Conservation (phyloP, 30 jellyfish, hydroid and myxozoan species). For the Haliclystus octoradiatus region DNA sequence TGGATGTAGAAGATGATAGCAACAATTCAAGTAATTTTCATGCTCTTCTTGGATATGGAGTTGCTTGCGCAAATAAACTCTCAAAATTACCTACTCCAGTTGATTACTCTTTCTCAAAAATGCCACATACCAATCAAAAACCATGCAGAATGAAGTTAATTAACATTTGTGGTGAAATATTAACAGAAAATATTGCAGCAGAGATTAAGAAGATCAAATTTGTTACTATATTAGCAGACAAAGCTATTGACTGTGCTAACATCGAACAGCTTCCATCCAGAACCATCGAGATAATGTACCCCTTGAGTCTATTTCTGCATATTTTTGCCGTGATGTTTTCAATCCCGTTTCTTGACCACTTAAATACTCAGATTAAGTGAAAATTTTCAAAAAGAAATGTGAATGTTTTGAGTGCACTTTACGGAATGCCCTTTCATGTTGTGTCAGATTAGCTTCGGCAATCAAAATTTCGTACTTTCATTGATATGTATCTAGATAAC, state of each 20-base stretch:
- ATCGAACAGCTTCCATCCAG: slow-evolving; percentile 21
- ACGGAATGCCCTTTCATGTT: background rate
- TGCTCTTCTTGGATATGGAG: slow-evolving; percentile 16
- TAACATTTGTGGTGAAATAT: slow-evolving; percentile 14
- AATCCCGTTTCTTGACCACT: background rate
- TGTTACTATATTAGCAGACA: too few species aligned
- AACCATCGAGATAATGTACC: slow-evolving; percentile 6
- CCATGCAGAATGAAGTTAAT: slow-evolving; percentile 9
- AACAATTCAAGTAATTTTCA: slow-evolving; percentile 39
- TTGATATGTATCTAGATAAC: background rate
- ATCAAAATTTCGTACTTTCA: background rate
- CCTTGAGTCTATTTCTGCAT: background rate
- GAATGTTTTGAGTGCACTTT: background rate
- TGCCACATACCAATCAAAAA: slow-evolving; percentile 27
- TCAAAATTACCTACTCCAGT: background rate
- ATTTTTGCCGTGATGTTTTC: background rate
- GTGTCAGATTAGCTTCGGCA: background rate
- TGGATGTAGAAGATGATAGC: background rate
- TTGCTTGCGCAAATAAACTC: slow-evolving; percentile 7
- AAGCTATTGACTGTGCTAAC: too few species aligned
- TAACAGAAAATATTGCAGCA: background rate
- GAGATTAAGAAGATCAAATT: slow-evolving; percentile 8
- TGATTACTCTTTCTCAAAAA: background rate
- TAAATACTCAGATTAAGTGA: background rate
- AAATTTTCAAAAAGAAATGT: background rate